Conservation (phyloP, 2,797 vertebrate species). For the Neosalanx taihuensis region DNA sequence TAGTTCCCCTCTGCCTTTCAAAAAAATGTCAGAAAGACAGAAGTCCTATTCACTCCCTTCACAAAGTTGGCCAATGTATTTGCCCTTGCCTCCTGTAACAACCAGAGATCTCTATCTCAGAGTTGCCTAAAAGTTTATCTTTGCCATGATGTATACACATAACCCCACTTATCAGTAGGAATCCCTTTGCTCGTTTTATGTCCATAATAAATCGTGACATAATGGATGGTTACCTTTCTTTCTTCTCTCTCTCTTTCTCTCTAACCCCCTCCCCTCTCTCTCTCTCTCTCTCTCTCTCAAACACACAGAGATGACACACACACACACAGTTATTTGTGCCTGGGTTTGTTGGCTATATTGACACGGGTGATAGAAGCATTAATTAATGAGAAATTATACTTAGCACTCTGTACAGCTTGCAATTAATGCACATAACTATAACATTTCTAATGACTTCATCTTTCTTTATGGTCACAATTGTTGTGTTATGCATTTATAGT, state of each 20-base stretch:
- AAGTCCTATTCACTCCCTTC: not conserved
- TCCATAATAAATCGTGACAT: constrained; percentile 59
- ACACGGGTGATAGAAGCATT: too few species aligned
- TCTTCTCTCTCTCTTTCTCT: constrained; percentile 16
- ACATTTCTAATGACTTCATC: too few species aligned
- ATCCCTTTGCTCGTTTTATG: constrained; percentile 58
- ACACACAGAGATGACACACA: constrained; percentile 6
- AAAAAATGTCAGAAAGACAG: not conserved
- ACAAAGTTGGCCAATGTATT: not conserved
- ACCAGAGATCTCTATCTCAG: constrained; percentile 16
- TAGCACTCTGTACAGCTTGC: too few species aligned
- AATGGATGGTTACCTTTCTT: constrained; percentile 28
- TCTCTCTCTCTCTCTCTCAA: constrained; percentile 7
- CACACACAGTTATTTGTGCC: constrained; percentile 16
- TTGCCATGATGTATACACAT: constrained; percentile 37
- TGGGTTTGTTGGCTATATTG: constrained; percentile 1
- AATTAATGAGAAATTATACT: too few species aligned
- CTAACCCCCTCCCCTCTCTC: not conserved
- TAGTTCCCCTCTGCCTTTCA: not conserved
- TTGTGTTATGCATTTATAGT: too few species aligned
- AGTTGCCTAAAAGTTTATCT: constrained; percentile 42
- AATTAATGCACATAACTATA: too few species aligned
- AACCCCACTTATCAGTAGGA: constrained; percentile 55
- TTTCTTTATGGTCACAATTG: too few species aligned
- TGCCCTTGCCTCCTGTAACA: not conserved